A percentile compares a stretch with the other conserved stretches of the same genome.
These are phyloP conservation scores for Lerista edwardsae DNA, from an alignment of 2,797 vertebrate species.

Conservation along the genomic window DNA sequence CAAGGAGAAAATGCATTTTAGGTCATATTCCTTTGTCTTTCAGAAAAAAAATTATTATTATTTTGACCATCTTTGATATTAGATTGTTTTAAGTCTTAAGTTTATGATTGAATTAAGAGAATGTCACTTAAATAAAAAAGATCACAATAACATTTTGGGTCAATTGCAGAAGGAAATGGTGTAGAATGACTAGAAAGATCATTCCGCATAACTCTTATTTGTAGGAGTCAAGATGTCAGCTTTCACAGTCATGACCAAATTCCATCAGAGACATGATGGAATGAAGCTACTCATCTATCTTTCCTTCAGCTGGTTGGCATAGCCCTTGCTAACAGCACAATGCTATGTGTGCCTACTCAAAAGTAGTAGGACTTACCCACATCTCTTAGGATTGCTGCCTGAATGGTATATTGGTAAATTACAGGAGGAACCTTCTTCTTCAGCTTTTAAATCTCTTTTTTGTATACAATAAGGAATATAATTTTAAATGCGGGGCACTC, in stretches of 20 bases:
- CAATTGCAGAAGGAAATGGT: constrained; percentile 16
- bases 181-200: constrained; percentile 42
- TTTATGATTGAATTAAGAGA: neutral
- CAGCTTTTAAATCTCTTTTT: neutral
- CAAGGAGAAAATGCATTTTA: constrained; percentile 13
- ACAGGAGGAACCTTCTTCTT: neutral
- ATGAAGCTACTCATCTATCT: constrained; percentile 41
- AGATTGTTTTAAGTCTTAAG: constrained; percentile 15
- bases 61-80: neutral
- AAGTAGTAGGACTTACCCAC: too few species aligned
- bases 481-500: neutral
- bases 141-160: constrained; percentile 5
- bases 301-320: too few species aligned
- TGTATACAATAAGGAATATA: neutral
- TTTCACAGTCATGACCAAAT: constrained; percentile 53
- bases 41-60: neutral
- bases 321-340: neutral
- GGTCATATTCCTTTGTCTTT: constrained; percentile 16
- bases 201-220: constrained; percentile 48
- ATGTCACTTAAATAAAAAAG: neutral
- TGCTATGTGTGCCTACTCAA: too few species aligned
- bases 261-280: constrained; percentile 55
- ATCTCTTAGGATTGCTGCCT: neutral
- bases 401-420: neutral
- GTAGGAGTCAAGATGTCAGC: constrained; percentile 51